Conservation (phyloP, 2,113 vertebrate genomes). For the Pachyramphus minor region DNA sequence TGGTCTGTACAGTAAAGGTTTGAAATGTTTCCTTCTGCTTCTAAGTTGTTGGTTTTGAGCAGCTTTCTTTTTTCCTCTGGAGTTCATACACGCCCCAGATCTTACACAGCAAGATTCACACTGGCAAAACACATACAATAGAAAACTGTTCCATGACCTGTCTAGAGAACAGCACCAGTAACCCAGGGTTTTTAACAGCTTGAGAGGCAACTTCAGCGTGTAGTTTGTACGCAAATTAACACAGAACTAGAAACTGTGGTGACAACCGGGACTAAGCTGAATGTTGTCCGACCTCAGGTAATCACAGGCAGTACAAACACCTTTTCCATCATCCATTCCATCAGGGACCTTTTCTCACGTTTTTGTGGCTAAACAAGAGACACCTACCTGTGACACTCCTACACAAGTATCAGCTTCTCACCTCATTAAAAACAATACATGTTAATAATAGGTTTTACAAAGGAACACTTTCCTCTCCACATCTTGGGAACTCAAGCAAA, state of each 20-base stretch:
- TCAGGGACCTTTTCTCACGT: rapidly evolving
- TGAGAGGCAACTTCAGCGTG: background rate
- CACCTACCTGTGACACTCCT: background rate
- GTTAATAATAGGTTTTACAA: background rate
- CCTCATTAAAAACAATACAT: background rate
- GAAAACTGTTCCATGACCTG: background rate
- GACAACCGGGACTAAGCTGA: background rate
- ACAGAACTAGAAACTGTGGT: background rate
- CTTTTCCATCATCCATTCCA: rapidly evolving
- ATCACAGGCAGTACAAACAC: background rate
- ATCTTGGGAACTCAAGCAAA: background rate
- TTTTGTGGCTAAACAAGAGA: background rate
- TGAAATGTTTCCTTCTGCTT: background rate
- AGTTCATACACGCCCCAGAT: background rate
- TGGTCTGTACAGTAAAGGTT: background rate
- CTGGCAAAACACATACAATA: background rate
- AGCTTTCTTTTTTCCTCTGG: background rate
- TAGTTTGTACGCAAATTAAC: background rate
- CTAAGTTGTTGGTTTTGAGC: background rate
- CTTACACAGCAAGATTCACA: background rate
- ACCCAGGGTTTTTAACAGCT: background rate
- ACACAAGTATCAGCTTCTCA: background rate
- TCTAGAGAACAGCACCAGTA: background rate
- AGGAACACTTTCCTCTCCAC: background rate
- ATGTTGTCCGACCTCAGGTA: background rate